Percentiles rank a stretch among this genome's conserved stretches.
Evolutionary conservation across 2,888 invertebrate species (phyloP).

Genomic region (Euzetes globulus): DNA sequence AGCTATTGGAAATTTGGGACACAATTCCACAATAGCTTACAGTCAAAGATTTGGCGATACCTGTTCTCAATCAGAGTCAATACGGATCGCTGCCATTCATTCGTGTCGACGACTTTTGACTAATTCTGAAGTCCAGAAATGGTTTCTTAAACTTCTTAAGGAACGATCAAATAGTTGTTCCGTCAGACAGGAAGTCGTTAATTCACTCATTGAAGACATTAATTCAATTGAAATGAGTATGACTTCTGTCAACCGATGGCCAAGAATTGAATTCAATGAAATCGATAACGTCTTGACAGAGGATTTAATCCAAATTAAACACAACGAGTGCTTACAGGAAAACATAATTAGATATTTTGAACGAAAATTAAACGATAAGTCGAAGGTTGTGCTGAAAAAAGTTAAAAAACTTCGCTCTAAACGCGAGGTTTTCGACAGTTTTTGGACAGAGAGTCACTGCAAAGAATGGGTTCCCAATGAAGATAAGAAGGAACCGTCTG

Average conservation of each 20-base stretch:
- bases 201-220: constrained; percentile 25
- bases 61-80: background rate
- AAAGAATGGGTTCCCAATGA: constrained; percentile 34
- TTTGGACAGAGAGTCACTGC: constrained; percentile 38
- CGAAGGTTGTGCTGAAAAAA: constrained; percentile 15
- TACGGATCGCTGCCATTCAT: constrained; percentile 32
- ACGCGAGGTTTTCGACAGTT: constrained; percentile 27
- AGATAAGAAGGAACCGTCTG: background rate
- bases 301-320: constrained; percentile 27
- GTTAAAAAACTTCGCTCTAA: constrained; percentile 23
- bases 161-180: constrained; percentile 10
- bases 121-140: constrained; percentile 28
- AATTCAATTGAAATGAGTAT: background rate
- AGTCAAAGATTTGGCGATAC: background rate
- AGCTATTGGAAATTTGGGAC: constrained; percentile 35
- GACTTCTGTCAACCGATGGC: constrained; percentile 34
- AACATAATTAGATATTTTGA: constrained; percentile 33
- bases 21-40: constrained; percentile 2
- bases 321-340: constrained; percentile 11
- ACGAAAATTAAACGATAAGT: constrained; percentile 24
- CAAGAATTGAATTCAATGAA: constrained; percentile 37
- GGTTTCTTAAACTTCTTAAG: constrained; percentile 6
- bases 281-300: constrained; percentile 36
- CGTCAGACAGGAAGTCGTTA: constrained; percentile 31
- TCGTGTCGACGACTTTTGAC: constrained; percentile 30